These are phyloP conservation scores for Apotomis capreana DNA, from an alignment of 2,888 invertebrate genomes.

Conservation along the genomic window DNA sequence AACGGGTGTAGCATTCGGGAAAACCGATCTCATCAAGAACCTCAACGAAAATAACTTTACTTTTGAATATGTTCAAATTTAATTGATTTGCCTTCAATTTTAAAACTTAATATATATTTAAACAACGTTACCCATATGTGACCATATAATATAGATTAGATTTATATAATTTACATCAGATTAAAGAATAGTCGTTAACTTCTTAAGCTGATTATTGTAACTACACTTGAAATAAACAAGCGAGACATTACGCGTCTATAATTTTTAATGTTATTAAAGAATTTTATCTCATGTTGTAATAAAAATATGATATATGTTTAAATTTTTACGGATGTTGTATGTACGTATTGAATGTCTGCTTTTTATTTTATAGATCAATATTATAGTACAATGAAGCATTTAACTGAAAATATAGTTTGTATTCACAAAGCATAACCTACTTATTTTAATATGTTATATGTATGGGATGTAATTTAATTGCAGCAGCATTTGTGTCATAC, in stretches of 20 bases:
- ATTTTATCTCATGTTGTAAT: too few species aligned
- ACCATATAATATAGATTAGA: neutral
- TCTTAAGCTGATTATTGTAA: too few species aligned
- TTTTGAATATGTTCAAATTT: conserved; percentile 83
- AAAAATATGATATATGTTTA: too few species aligned
- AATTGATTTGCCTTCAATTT: conserved; percentile 7
- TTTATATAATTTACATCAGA: too few species aligned
- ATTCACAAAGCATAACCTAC: neutral
- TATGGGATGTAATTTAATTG: neutral
- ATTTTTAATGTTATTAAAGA: too few species aligned
- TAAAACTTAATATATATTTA: neutral
- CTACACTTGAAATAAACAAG: too few species aligned
- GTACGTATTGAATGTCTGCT: too few species aligned
- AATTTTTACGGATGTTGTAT: too few species aligned
- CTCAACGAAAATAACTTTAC: conserved; percentile 88
- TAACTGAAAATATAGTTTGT: neutral
- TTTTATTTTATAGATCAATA: neutral
- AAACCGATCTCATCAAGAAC: conserved; percentile 90
- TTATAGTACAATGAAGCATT: conserved; percentile 26
- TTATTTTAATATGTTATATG: neutral
- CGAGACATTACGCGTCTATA: too few species aligned
- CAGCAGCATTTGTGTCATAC: conserved; percentile 14
- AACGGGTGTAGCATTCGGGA: conserved; percentile 92
- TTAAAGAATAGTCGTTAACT: too few species aligned
- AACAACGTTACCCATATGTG: neutral